phyloP scores from a whole-genome alignment of 2,797 vertebrate genomes.

The Acrossocheilus fasciatus region DNA sequence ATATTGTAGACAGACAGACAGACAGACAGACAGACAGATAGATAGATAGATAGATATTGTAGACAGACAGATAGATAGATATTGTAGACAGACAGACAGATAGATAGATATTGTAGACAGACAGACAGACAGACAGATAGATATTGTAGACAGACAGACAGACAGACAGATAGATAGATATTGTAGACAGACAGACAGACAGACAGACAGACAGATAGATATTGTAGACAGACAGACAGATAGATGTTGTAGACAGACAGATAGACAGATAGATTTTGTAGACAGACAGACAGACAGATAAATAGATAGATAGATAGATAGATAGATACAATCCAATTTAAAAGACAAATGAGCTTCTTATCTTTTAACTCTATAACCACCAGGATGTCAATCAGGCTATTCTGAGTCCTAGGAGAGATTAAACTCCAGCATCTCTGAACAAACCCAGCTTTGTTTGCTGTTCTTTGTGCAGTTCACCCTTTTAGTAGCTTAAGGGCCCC shows the following conservation, averaged over 20 bases:
- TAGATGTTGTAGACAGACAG: neutral
- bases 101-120: neutral
- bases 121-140: too few relatives aligned
- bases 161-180: too few relatives aligned
- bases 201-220: too few relatives aligned
- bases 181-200: too few relatives aligned
- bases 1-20: too few relatives aligned
- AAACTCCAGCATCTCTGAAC: slow-evolving; percentile 2
- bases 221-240: neutral
- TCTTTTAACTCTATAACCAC: neutral
- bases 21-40: too few relatives aligned
- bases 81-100: neutral
- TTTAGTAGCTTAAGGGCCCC: neutral
- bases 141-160: too few relatives aligned
- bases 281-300: neutral
- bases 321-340: slow-evolving; percentile 2
- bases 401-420: neutral
- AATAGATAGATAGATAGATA: neutral
- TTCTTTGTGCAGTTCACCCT: slow-evolving; percentile 4
- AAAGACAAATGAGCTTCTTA: slow-evolving; percentile 7
- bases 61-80: rapidly evolving
- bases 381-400: neutral
- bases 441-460: slow-evolving; percentile 9
- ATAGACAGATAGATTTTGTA: rapidly evolving
- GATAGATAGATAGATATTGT: too few relatives aligned